phyloP scores from a whole-genome alignment of 2,888 invertebrate genomes.

The Cerastis leucographa region DNA sequence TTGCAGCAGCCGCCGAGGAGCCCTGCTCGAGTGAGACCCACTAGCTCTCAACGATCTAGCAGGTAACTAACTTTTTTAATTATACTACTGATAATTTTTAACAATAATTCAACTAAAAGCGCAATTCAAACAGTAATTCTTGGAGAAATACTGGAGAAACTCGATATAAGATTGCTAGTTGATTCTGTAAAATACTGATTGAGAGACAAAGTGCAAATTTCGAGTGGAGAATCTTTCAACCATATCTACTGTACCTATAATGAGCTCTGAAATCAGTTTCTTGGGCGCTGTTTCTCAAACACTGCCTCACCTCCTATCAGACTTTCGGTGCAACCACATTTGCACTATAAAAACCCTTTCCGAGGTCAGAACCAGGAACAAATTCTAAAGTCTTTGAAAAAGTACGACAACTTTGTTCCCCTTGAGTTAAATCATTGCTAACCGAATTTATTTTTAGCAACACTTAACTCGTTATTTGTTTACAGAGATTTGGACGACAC shows the following conservation, averaged over 20 bases:
- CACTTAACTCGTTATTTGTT: constrained; percentile 42
- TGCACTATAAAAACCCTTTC: neutral
- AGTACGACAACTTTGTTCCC: neutral
- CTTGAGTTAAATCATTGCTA: neutral
- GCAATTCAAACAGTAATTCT: neutral
- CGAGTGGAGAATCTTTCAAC: neutral
- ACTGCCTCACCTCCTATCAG: neutral
- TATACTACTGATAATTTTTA: too few species aligned
- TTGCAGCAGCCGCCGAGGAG: constrained; percentile 95
- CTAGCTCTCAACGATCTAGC: constrained; percentile 94
- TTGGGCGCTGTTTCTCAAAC: neutral
- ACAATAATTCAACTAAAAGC: neutral
- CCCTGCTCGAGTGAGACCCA: constrained; percentile 93
- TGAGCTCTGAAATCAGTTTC: neutral
- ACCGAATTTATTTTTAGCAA: constrained; percentile 8
- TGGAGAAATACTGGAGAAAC: neutral
- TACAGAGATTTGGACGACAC: constrained; percentile 97
- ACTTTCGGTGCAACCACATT: neutral
- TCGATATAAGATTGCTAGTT: neutral
- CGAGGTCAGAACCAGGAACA: neutral
- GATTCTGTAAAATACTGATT: too few species aligned
- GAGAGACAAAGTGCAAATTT: neutral
- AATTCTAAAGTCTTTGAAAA: neutral
- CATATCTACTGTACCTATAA: too few species aligned
- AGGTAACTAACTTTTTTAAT: constrained; percentile 86